Evolutionary conservation across 2,113 vertebrate genomes (phyloP).

Genomic region (Hippocampus zosterae): DNA sequence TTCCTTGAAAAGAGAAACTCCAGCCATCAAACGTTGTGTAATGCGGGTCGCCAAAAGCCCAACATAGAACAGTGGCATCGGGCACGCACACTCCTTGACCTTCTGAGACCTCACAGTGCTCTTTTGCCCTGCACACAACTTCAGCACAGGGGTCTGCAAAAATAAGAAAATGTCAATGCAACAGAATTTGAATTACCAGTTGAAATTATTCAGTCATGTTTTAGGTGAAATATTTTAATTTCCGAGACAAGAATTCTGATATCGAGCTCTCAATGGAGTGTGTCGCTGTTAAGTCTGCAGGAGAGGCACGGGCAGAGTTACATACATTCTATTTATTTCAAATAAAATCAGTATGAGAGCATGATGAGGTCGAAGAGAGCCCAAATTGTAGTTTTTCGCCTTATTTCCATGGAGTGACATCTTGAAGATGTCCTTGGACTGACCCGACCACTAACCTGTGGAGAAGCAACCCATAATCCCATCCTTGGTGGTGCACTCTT

Average conservation of each 20-base stretch:
- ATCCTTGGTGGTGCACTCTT: slow-evolving; percentile 22
- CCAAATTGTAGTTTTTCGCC: no score
- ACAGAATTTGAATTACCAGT: not conserved
- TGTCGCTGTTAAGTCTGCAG: no score
- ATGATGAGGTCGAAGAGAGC: no score
- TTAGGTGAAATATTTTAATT: no score
- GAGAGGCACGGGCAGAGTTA: no score
- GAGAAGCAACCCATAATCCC: slow-evolving; percentile 12
- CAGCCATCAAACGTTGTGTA: slow-evolving; percentile 11
- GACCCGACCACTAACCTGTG: slow-evolving; percentile 6
- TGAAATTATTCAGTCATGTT: not conserved
- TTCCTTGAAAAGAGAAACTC: slow-evolving; percentile 30
- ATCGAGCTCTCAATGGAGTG: no score
- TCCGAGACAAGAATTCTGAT: no score
- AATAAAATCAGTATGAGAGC: no score
- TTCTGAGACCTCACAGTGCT: slow-evolving; percentile 16
- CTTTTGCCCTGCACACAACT: slow-evolving; percentile 17
- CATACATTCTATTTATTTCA: no score
- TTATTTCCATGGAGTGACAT: not conserved
- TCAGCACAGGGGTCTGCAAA: slow-evolving; percentile 25
- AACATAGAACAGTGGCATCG: slow-evolving; percentile 13
- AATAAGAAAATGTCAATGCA: not conserved
- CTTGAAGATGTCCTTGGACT: not conserved
- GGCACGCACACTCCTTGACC: slow-evolving; percentile 19
- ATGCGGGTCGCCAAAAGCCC: slow-evolving; percentile 23